Evolutionary conservation across 2,113 vertebrate genomes (phyloP).

Genomic region (Stercorarius parasiticus): DNA sequence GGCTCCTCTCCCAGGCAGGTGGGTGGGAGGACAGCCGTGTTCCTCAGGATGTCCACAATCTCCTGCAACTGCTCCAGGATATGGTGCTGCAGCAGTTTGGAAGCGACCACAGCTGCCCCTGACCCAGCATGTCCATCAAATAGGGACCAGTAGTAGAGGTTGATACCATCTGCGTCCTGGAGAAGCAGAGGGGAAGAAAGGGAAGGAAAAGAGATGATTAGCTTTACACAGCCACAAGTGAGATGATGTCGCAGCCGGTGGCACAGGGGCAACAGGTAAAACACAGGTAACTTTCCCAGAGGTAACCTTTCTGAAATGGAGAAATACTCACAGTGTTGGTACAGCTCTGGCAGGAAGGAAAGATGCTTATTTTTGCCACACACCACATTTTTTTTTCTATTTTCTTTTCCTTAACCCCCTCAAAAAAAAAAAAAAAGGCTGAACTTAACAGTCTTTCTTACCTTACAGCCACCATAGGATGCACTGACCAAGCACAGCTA

Average conservation of each 20-base stretch:
- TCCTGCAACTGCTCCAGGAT: slow-evolving; percentile 90
- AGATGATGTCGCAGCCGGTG: not conserved
- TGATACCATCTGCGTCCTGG: slow-evolving; percentile 83
- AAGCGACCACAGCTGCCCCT: slow-evolving; percentile 88
- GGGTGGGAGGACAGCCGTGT: slow-evolving; percentile 79
- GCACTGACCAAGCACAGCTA: not conserved
- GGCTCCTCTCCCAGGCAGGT: slow-evolving; percentile 92
- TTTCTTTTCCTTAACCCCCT: not conserved
- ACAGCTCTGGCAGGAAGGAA: not conserved
- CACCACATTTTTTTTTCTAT: not conserved
- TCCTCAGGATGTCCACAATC: slow-evolving; percentile 87
- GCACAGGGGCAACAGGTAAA: not conserved
- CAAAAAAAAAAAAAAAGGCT: not conserved
- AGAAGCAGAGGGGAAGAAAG: not conserved
- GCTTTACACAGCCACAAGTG: not conserved
- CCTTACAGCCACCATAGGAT: not conserved
- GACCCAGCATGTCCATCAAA: slow-evolving; percentile 97
- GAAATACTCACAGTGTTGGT: not conserved
- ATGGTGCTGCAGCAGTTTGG: slow-evolving; percentile 90
- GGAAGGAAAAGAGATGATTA: not conserved
- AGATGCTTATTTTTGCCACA: not conserved
- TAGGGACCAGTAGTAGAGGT: slow-evolving; percentile 93
- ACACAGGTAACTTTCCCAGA: not conserved
- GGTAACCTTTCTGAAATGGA: not conserved
- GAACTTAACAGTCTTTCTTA: not conserved